Evolutionary conservation across 2,888 invertebrate genomes (phyloP).

Genomic region (Meteorus cinctellus): DNA sequence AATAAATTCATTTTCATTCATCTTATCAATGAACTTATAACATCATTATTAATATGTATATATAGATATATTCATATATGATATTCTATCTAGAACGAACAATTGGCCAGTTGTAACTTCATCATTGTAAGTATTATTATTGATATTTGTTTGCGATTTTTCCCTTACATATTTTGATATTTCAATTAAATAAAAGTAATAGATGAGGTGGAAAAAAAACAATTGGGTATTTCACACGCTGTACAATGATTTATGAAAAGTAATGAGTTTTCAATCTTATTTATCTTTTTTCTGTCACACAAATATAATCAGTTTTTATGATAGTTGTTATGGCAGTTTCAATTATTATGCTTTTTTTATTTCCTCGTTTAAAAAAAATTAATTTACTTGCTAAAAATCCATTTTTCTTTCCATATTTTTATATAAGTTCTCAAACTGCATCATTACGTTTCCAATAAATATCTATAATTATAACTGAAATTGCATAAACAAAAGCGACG

Average conservation of each 20-base stretch:
- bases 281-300: neutral
- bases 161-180: neutral
- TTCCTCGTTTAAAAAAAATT: neutral
- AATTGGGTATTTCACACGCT: neutral
- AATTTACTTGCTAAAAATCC: too few relatives aligned
- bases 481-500: neutral
- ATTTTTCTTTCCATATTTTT: neutral
- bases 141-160: slow-evolving; percentile 30
- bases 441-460: neutral
- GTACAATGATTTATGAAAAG: slow-evolving; percentile 23
- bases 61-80: slow-evolving; percentile 36
- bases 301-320: neutral
- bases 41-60: slow-evolving; percentile 55
- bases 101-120: slow-evolving; percentile 60
- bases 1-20: slow-evolving; percentile 61
- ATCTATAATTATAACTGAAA: neutral
- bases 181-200: slow-evolving; percentile 23
- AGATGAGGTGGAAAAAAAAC: slow-evolving; percentile 20
- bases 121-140: slow-evolving; percentile 39
- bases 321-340: neutral
- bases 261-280: neutral
- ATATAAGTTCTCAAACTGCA: neutral
- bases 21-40: slow-evolving; percentile 69
- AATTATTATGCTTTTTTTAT: neutral
- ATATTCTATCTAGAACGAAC: slow-evolving; percentile 63